Conservation (phyloP, 2,888 invertebrate species). For the Amiota mariae region DNA sequence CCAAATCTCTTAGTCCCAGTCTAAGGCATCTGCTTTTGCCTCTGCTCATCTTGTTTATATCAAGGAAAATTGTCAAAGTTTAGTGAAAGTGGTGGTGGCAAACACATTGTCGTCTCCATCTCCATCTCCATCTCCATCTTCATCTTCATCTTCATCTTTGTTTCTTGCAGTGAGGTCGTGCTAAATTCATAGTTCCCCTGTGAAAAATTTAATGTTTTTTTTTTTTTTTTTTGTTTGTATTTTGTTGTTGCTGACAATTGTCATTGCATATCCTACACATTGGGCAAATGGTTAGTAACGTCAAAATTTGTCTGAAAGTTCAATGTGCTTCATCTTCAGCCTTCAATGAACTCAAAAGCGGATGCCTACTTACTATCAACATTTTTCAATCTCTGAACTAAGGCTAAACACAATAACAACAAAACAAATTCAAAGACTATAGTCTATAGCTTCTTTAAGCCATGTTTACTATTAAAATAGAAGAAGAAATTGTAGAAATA, state of each 20-base stretch:
- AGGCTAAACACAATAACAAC: no score
- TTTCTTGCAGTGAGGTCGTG: slow-evolving; percentile 19
- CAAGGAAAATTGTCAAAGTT: slow-evolving; percentile 24
- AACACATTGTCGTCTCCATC: background rate
- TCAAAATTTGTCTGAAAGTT: background rate
- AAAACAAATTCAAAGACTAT: no score
- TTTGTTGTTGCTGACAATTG: slow-evolving; percentile 8
- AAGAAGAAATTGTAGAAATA: no score
- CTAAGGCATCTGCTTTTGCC: slow-evolving; percentile 1
- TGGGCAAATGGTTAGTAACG: background rate
- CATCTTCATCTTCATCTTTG: background rate
- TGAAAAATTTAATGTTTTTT: background rate
- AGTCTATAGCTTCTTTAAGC: no score
- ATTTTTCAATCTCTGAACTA: background rate
- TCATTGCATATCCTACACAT: slow-evolving; percentile 22
- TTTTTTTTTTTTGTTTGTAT: no score
- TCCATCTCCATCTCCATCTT: background rate
- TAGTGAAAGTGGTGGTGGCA: slow-evolving; percentile 15
- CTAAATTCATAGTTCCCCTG: background rate
- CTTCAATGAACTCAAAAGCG: no score
- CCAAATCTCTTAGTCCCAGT: no score
- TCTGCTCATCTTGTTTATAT: background rate
- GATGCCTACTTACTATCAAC: background rate
- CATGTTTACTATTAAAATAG: no score
- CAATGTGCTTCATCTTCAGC: background rate